phyloP scores from a whole-genome alignment of 1,140 invertebrate species.

The Leptopilina clavipes region DNA sequence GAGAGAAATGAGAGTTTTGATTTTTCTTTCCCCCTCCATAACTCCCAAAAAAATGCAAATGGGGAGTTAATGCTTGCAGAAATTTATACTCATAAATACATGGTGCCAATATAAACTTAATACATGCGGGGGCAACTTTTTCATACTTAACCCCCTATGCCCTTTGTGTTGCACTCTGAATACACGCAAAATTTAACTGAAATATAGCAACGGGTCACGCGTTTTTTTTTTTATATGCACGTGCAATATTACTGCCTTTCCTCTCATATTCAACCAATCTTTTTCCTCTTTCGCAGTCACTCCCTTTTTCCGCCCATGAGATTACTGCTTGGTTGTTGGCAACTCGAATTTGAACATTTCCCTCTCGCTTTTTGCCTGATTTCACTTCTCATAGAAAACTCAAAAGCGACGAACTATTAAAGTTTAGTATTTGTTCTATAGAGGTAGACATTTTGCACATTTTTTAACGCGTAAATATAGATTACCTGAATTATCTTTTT shows the following conservation, averaged over 20 bases:
- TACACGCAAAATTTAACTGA: conserved; percentile 50
- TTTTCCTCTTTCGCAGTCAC: conserved; percentile 38
- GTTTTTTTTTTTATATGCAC: conserved; percentile 58
- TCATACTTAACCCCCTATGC: no score
- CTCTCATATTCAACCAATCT: conserved; percentile 54
- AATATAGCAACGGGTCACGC: conserved; percentile 56
- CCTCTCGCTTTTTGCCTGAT: background rate
- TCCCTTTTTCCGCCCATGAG: conserved; percentile 39
- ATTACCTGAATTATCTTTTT: background rate
- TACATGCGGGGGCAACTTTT: background rate
- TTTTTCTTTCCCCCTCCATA: no score
- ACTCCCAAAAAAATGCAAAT: no score
- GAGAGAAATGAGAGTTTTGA: no score
- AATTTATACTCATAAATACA: no score
- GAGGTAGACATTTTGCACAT: background rate
- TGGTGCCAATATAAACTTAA: no score
- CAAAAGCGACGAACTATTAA: background rate
- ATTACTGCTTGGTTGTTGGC: conserved; percentile 38
- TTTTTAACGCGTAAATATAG: background rate
- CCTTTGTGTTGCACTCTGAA: background rate
- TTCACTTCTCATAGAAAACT: background rate
- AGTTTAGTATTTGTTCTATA: background rate
- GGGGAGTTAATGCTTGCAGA: no score
- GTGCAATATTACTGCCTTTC: conserved; percentile 56
- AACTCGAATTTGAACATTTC: conserved; percentile 8